Base-by-base conservation (phyloP, 2,797 vertebrate species). In the Peromyscus eremicus region DNA sequence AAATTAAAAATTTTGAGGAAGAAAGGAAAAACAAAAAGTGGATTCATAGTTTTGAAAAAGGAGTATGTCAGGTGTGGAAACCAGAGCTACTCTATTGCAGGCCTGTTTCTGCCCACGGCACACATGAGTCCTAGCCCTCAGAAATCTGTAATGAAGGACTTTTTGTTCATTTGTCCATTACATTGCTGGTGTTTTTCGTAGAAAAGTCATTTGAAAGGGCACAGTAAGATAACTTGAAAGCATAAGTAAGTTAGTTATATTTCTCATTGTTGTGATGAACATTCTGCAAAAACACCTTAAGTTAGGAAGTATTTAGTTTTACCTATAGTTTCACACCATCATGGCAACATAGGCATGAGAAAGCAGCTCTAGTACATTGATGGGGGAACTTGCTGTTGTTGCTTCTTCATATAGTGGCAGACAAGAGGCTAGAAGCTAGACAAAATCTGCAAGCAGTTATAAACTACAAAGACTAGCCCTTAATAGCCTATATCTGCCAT, bases 141-240 rank as follows among this genome's bases (percentile, higher is more conserved):
- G 27, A 94, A 97, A 88, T 71, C 71, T 46, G 0, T 27, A 83
- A 57, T 66, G 32, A 46, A 90, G 4, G 6, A 43, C 6, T 2
- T 57, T 40, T 71, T 57, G 9, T 29, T 29, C 1, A 43, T 83
- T 85, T 81, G 46, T 62, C 32, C 46, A 75, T 3, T 66, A n/a
- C 23, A 21, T 16, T 76, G 21, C 6, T 80, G 43, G 12, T 85
- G 57, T 62, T 62, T 55, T 79, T 46, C 34, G 70, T 32, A 79
- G 79, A 87, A 76, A 85, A 81, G 6, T 70, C 71, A 84, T 60
- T 91, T 91, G 9, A 21, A 94, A 94, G 8, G 71, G 32, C 43
- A 80, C 16, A 71, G 1, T 81, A 73, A 21, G 14, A 81, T 17
- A 80, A 57, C 6, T 29, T 71, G 64, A 76, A 97, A 94, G 62